Evolutionary conservation across 2,113 vertebrate species (phyloP).

Genomic region (Erpornis zantholeuca): DNA sequence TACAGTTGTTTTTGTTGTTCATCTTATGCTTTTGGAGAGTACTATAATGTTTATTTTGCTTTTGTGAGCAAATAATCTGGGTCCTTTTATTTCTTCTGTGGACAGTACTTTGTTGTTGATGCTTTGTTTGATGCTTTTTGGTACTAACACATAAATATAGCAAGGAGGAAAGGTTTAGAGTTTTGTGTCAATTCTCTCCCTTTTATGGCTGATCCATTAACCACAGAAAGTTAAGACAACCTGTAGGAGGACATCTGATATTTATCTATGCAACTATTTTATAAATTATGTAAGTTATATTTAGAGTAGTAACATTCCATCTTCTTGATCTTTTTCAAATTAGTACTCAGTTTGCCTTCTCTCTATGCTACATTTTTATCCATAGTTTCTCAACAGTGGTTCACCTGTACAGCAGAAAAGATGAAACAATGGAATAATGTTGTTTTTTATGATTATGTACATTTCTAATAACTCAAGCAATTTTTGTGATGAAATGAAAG

Average conservation of each 20-base stretch:
- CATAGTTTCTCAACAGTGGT: rapidly evolving
- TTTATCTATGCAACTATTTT: background rate
- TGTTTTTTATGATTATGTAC: background rate
- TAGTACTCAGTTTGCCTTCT: background rate
- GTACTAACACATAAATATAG: background rate
- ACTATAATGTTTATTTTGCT: background rate
- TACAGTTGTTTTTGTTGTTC: background rate
- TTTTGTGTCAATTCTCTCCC: background rate
- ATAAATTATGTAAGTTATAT: background rate
- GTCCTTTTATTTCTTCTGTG: background rate
- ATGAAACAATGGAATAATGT: background rate
- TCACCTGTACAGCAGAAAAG: background rate
- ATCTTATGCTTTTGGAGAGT: background rate
- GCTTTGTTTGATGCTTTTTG: background rate
- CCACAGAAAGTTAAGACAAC: background rate
- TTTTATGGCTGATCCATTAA: background rate
- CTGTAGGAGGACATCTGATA: background rate
- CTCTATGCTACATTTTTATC: background rate
- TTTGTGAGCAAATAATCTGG: background rate
- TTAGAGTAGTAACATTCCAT: background rate
- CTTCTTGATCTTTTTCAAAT: background rate
- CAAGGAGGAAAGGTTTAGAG: background rate
- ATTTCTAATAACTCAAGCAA: background rate
- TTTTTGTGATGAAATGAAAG: background rate
- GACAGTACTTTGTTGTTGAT: background rate